Conservation (phyloP, 37 sponge, comb jelly and placozoan species). For the Amphimedon queenslandica region DNA sequence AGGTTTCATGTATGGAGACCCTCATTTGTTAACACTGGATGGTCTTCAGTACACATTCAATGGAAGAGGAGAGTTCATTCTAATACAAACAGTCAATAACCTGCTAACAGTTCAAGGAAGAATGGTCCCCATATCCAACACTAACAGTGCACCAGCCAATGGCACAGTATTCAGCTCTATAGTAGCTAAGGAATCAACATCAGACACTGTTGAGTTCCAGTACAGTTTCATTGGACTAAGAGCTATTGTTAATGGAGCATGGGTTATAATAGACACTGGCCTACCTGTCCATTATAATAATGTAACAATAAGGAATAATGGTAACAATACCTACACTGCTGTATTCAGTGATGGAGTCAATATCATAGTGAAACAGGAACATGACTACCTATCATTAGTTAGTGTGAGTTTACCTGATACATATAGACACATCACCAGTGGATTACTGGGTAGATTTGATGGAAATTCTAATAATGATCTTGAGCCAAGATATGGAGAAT, state of each 20-base stretch:
- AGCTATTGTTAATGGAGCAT: conserved; percentile 21
- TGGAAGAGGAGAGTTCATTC: conserved; percentile 37
- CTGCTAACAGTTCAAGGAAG: conserved; percentile 26
- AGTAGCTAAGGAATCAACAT: conserved; percentile 12
- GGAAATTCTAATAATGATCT: conserved; percentile 5
- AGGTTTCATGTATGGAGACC: conserved; percentile 28
- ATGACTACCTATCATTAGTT: background rate
- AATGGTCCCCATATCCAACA: conserved; percentile 6
- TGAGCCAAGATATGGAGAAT: background rate
- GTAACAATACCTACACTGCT: conserved; percentile 9
- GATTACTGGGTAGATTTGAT: conserved; percentile 18
- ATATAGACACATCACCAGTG: background rate
- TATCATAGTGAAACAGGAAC: background rate
- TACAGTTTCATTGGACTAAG: conserved; percentile 1
- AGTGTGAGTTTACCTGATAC: background rate
- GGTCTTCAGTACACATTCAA: conserved; percentile 43
- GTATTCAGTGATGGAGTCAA: background rate
- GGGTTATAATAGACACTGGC: background rate
- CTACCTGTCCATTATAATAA: background rate
- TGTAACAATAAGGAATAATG: conserved; percentile 11
- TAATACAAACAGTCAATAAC: conserved; percentile 22
- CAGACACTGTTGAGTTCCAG: conserved; percentile 15
- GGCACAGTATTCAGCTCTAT: conserved; percentile 45
- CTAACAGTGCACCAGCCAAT: background rate
- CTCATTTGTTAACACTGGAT: conserved; percentile 39